Conservation (phyloP, 2,113 vertebrate genomes). For the Archocentrus centrarchus region DNA sequence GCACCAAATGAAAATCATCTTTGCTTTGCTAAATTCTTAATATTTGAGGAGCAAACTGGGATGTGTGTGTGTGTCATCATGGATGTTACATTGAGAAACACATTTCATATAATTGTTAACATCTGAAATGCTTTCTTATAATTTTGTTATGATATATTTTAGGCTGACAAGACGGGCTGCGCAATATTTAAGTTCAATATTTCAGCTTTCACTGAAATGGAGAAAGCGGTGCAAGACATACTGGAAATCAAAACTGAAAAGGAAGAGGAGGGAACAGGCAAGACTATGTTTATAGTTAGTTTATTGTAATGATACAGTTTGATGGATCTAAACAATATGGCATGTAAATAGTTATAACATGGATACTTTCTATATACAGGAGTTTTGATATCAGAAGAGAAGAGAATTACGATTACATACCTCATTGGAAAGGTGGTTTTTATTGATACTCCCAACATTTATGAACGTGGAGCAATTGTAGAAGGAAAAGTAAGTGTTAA, state of each 20-base stretch:
- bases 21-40: not conserved
- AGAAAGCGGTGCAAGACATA: rapidly evolving
- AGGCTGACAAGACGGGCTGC: conserved; percentile 64
- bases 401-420: conserved; percentile 18
- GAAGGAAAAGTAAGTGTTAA: conserved; percentile 68
- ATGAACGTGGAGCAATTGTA: conserved; percentile 48
- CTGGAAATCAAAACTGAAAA: conserved; percentile 20
- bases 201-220: conserved; percentile 48
- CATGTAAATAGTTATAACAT: not conserved
- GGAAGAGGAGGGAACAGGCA: conserved; percentile 76
- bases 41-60: not conserved
- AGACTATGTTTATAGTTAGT: not conserved
- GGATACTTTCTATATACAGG: conserved; percentile 26
- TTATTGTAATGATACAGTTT: not conserved
- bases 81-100: not conserved
- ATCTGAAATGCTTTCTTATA: not conserved
- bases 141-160: not conserved
- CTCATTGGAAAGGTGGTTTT: conserved; percentile 71
- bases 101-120: no score
- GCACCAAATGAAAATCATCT: not conserved
- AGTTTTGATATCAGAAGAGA: not conserved
- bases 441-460: conserved; percentile 65
- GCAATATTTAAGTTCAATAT: conserved; percentile 42
- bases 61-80: not conserved
- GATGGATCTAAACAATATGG: not conserved